Evolutionary conservation across 92 coral and sea anemone genomes (phyloP).

Genomic region (Ricordea florida): DNA sequence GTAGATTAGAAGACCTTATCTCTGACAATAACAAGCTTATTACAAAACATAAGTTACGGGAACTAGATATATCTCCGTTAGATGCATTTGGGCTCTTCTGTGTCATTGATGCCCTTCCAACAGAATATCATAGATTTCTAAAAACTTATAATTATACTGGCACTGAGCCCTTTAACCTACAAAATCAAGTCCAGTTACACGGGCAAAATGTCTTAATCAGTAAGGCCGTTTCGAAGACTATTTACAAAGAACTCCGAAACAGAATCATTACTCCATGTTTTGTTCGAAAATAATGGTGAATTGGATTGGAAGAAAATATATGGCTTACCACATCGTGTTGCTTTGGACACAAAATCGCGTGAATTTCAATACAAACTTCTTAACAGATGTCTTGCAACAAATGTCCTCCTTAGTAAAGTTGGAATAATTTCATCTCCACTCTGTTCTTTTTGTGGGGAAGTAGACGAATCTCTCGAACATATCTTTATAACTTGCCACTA

Average conservation of each 20-base stretch:
- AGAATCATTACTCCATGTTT: not conserved
- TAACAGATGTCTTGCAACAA: not conserved
- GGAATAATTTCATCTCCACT: no score
- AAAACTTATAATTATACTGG: no score
- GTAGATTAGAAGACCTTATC: conserved; percentile 1
- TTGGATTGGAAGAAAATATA: no score
- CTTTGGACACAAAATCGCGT: not conserved
- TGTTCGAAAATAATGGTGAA: no score
- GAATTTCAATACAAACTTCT: conserved; percentile 5
- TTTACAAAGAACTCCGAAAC: not conserved
- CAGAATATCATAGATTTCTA: no score
- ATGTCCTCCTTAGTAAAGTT: no score
- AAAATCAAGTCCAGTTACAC: not conserved
- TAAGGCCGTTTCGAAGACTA: not conserved
- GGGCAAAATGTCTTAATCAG: not conserved
- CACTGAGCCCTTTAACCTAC: not conserved
- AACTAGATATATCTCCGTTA: no score
- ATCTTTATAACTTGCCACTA: not conserved
- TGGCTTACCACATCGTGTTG: not conserved
- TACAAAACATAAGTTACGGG: no score
- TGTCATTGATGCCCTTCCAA: no score
- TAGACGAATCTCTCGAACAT: not conserved
- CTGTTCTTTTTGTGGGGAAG: not conserved
- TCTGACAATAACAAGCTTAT: not conserved
- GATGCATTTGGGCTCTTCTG: no score